These are phyloP conservation scores for Choloepus hoffmanni DNA, from an alignment of 2,113 vertebrate genomes.

Conservation along the genomic window DNA sequence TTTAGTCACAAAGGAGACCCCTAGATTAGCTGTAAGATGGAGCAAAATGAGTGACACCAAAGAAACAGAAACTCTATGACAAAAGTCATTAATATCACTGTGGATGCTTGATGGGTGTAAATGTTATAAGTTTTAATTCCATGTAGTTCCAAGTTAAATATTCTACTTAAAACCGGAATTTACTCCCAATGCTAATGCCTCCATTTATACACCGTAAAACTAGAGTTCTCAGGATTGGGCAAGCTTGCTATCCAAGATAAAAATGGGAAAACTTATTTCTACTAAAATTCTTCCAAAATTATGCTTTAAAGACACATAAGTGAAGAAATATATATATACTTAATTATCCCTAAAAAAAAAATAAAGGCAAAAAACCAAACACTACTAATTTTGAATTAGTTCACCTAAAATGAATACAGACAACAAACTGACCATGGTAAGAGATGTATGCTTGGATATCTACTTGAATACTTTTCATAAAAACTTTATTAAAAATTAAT, in stretches of 20 bases:
- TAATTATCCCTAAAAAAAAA: background rate
- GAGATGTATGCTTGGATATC: background rate
- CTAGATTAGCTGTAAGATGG: background rate
- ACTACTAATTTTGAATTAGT: background rate
- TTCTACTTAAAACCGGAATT: background rate
- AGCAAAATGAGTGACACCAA: background rate
- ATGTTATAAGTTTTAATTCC: background rate
- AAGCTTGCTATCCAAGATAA: background rate
- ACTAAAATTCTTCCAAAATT: background rate
- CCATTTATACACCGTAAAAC: background rate
- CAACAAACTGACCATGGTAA: background rate
- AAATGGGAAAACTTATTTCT: background rate
- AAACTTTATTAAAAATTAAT: slow-evolving; percentile 22
- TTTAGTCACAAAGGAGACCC: slow-evolving; percentile 37
- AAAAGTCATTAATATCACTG: background rate
- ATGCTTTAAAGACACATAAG: slow-evolving; percentile 30
- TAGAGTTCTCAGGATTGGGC: background rate
- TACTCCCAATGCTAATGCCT: background rate
- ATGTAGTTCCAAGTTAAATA: background rate
- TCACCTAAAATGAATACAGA: background rate
- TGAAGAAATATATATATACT: background rate
- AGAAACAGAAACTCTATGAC: background rate
- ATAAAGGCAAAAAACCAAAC: background rate
- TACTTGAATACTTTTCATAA: background rate
- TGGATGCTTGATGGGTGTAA: background rate